Evolutionary conservation across 1,140 invertebrate species (phyloP).

Genomic region (Agrypnia vestita): DNA sequence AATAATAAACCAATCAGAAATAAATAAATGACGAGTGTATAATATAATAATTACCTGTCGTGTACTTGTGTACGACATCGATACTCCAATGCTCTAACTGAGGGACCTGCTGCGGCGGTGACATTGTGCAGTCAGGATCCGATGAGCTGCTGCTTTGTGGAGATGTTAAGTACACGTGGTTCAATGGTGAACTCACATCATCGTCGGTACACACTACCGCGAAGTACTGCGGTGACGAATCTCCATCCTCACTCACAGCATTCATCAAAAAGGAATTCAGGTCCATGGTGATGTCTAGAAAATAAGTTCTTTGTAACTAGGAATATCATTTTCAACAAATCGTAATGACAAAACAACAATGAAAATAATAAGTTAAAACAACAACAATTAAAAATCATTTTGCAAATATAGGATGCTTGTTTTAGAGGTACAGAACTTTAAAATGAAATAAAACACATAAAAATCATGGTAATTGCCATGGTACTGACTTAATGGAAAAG

Average conservation of each 20-base stretch:
- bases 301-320: no score
- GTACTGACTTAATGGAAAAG: no score
- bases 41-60: constrained; percentile 65
- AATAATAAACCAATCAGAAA: not conserved
- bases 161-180: constrained; percentile 1
- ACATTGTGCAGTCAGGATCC: not conserved
- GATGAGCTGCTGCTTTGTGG: constrained; percentile 19
- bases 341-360: no score
- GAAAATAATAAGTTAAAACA: no score
- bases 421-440: no score
- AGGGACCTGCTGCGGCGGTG: not conserved
- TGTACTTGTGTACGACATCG: constrained; percentile 4
- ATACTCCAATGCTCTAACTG: constrained; percentile 11
- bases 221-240: constrained; percentile 12
- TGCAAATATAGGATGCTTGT: no score
- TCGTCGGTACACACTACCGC: constrained; percentile 17
- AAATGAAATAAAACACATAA: no score
- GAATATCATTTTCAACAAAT: no score
- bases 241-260: constrained; percentile 5
- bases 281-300: constrained; percentile 11
- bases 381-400: no score
- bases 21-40: constrained; percentile 48
- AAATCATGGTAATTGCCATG: no score
- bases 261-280: not conserved
- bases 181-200: not conserved